Evolutionary conservation across 2,797 vertebrate species (phyloP), one percentile per base, ranked within the genome.

Genomic region (Xenopus petersii): DNA sequence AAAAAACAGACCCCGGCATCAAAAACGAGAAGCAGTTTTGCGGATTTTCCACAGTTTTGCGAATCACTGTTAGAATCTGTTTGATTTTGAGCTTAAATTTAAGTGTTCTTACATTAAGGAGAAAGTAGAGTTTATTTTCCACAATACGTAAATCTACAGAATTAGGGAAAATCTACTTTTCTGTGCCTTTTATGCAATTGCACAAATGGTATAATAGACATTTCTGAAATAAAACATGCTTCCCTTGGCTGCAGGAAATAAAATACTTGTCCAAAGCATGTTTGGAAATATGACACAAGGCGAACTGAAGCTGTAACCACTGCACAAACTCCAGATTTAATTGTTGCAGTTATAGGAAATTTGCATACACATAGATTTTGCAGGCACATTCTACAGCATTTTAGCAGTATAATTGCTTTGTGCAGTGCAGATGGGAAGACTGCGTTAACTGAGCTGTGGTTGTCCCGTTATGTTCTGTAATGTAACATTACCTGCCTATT

Each of bases 141-240:
- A 12, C 75, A 75, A 60, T 75, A 46, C 69, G 72, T 60, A 79
- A 70, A 42, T 54, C 54, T 75, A 71, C 80, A 47, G 73, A 77
- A 81, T 58, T 76, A 80, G 81, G 81, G 79, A 58, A 67, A 83
- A 79, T 69, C 60, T 64, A 1, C 74, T 80, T 82, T 65, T 71
- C 63, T 77, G 42, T 67, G 73, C 67, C 70, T 79, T 77, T 47
- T 80, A 70, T 82, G 72, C 66, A 16, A 75, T 65, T 79, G 66
- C 80, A 64, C 75, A 79, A 75, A 83, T 77, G 79, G 80, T 79
- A 81, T 81, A 76, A 82, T 59, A 82, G 81, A 80, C 49, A 10
- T 77, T 77, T 54, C 62, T 47, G 79, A 36, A 70, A 68, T 71
- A 82, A 80, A 81, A 81, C 46, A 56, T 74, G 54, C n/a, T 42